Evolutionary conservation across 2,113 vertebrate genomes (phyloP).

Genomic region (Brienomyrus brachyistius): DNA sequence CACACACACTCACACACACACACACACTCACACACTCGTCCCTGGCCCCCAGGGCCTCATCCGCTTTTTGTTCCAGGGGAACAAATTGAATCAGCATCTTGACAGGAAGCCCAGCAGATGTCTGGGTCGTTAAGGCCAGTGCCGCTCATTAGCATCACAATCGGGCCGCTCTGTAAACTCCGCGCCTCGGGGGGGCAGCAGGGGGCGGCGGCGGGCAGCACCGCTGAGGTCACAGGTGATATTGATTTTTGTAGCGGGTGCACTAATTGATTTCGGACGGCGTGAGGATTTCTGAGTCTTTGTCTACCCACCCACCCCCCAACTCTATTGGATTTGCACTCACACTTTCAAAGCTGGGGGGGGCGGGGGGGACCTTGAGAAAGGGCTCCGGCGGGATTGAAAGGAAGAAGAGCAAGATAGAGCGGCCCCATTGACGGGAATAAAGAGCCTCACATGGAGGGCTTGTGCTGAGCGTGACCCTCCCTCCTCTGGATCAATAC

Average conservation of each 20-base stretch:
- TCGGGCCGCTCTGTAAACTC: constrained; percentile 24
- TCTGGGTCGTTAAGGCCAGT: constrained; percentile 38
- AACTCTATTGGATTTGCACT: not conserved
- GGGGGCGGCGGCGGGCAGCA: not conserved
- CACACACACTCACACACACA: not conserved
- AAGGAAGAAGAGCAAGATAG: not conserved
- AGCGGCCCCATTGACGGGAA: not conserved
- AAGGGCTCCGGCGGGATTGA: not conserved
- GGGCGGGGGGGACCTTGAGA: not conserved
- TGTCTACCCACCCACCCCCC: not conserved
- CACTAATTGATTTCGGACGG: constrained; percentile 35
- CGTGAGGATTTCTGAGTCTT: constrained; percentile 23
- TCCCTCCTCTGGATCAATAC: not conserved
- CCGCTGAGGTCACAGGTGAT: constrained; percentile 27
- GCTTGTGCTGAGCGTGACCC: not conserved
- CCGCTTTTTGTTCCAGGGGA: constrained; percentile 21
- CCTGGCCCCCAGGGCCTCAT: constrained; percentile 16
- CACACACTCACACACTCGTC: not conserved
- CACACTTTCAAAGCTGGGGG: not conserved
- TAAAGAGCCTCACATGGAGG: not conserved
- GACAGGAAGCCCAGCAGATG: constrained; percentile 40
- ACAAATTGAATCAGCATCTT: constrained; percentile 26
- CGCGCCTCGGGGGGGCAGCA: constrained; percentile 3
- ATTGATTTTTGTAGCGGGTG: constrained; percentile 25
- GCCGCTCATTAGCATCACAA: constrained; percentile 45